Evolutionary conservation across 2,113 vertebrate genomes (phyloP).

Genomic region (Himantopus leucocephalus): DNA sequence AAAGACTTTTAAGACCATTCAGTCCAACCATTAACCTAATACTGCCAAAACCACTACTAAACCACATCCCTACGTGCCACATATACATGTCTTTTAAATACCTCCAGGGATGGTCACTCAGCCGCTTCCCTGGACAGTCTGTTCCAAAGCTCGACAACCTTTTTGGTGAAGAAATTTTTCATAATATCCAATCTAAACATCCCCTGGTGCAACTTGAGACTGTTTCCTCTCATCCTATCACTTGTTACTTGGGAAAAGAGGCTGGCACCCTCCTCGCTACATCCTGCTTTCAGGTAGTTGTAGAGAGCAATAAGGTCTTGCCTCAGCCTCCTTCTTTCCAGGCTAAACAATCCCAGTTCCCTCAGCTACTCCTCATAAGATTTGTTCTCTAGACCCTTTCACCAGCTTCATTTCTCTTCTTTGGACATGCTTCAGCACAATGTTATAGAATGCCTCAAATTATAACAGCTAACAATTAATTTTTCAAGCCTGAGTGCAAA

Average conservation of each 20-base stretch:
- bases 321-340: not conserved
- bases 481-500: not conserved
- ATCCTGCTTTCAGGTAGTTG: not conserved
- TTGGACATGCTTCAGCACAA: not conserved
- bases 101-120: not conserved
- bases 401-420: not conserved
- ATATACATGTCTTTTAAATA: not conserved
- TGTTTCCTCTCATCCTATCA: not conserved
- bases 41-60: not conserved
- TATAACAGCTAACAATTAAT: not conserved
- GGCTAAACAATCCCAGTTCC: not conserved
- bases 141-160: not conserved
- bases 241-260: not conserved
- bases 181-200: not conserved
- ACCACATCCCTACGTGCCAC: not conserved
- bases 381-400: not conserved
- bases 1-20: not conserved
- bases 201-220: not conserved
- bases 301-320: not conserved
- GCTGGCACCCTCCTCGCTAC: not conserved
- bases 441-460: not conserved
- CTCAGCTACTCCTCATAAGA: not conserved
- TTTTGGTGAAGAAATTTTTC: not conserved
- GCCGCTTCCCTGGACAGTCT: not conserved
- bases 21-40: not conserved